Evolutionary conservation across 2,113 vertebrate genomes (phyloP), one percentile per base, ranked within the genome.

Genomic region (Cavia aperea): DNA sequence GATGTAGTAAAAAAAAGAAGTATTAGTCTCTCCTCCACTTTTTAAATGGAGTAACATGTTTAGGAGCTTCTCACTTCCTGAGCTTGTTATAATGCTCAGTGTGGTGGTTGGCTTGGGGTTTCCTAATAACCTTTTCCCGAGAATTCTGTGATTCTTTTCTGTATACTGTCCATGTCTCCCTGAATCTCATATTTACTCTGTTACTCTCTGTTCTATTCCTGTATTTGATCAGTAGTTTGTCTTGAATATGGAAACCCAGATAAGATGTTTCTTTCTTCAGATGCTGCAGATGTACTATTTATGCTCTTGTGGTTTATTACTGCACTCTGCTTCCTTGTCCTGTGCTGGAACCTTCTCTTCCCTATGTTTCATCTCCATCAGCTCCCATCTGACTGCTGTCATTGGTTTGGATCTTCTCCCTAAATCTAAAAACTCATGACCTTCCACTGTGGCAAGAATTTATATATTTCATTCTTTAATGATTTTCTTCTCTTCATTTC

Each of bases 41-140:
- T 54, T 19, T 66, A 6, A 46, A 13, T 21, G 26, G 39, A 36
- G 4, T 72, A 2, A 0, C 13, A 15, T 19, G 0, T 81, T 81
- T 26, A 23, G 4, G 39, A 63, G 36, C 62, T 39, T 26, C 14
- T 29, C 2, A 13, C 18, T 9, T 60, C 33, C 82, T 14, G 13
- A 43, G 14, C 15, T 5, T 2, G 3, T 33, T 12, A 0, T 63
- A 70, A 8, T 3, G n/a, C 31, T 23, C 18, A 7, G 4, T 0
- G 6, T 8, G 33, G 87, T 26, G 3, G 0, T 23, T 33, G 36
- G 6, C 49, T 26, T 54, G 33, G 14, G 2, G 24, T 12, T 56
- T 63, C 21, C 19, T 21, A 5, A 4, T 16, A 12, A 31, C 3
- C 5, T 51, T 11, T 8, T n/a, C 62, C 72, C 13, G 43, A 21